These are phyloP conservation scores for Brachyptera risi DNA, from an alignment of 2,888 invertebrate genomes.

Conservation along the genomic window DNA sequence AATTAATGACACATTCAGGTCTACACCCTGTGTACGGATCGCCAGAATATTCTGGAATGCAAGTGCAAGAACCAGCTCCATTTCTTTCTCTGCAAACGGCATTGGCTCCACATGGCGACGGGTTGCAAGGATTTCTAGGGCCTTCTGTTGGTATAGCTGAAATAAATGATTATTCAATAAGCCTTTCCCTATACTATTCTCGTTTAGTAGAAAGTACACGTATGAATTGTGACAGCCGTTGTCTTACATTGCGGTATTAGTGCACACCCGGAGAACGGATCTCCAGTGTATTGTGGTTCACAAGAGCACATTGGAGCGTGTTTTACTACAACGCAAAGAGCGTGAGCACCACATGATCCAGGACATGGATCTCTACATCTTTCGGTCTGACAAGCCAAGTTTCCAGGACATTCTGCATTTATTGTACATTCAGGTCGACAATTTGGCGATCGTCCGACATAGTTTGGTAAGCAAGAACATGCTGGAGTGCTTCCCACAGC, in stretches of 20 bases:
- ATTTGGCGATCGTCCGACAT: conserved; percentile 38
- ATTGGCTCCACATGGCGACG: conserved; percentile 68
- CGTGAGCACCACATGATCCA: conserved; percentile 41
- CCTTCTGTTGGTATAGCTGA: conserved; percentile 57
- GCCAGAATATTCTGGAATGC: conserved; percentile 40
- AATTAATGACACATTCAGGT: conserved; percentile 42
- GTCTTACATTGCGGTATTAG: conserved; percentile 27
- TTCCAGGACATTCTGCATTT: conserved; percentile 36
- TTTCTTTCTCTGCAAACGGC: conserved; percentile 45
- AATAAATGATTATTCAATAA: too few species aligned
- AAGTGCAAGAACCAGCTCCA: conserved; percentile 39
- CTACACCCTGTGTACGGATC: conserved; percentile 41
- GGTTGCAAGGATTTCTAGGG: conserved; percentile 67
- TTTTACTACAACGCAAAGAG: conserved; percentile 39
- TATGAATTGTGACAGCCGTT: too few species aligned
- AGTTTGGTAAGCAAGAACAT: conserved; percentile 40
- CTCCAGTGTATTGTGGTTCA: conserved; percentile 40
- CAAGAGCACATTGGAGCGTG: conserved; percentile 42
- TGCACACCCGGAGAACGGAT: conserved; percentile 37
- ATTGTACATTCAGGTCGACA: conserved; percentile 40
- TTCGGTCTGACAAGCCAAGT: conserved; percentile 39
- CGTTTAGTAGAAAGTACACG: too few species aligned
- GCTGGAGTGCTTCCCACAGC: conserved; percentile 38
- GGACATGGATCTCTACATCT: conserved; percentile 38
- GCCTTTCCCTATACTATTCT: too few species aligned